Conservation (phyloP, 1,140 invertebrate genomes). For the Cepaea nemoralis region DNA sequence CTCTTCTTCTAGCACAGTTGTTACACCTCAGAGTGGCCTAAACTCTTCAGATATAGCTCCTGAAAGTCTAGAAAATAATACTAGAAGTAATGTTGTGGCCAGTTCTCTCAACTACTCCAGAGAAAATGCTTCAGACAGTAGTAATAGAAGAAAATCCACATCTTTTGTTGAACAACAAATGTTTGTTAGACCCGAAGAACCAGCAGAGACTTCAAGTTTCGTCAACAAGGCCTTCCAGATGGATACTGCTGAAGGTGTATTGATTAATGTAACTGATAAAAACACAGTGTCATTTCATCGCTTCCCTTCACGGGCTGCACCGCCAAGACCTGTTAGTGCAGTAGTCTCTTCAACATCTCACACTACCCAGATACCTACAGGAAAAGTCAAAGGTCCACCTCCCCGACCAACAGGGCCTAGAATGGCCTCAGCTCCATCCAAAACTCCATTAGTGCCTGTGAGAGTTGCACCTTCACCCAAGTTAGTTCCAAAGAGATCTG, state of each 20-base stretch:
- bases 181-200: not conserved
- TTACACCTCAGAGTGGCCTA: not conserved
- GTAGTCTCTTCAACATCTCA: not conserved
- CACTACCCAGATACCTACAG: too few relatives aligned
- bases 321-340: slow-evolving; percentile 42
- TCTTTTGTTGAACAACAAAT: slow-evolving; percentile 10
- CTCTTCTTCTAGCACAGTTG: not conserved
- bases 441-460: slow-evolving; percentile 32
- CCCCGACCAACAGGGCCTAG: slow-evolving; percentile 58
- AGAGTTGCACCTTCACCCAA: slow-evolving; percentile 13
- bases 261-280: slow-evolving; percentile 11
- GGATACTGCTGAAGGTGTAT: slow-evolving; percentile 30
- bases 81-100: not conserved
- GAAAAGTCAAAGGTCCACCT: slow-evolving; percentile 52
- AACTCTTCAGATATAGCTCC: not conserved
- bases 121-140: not conserved
- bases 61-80: not conserved
- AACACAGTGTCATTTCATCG: not conserved
- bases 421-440: slow-evolving; percentile 46
- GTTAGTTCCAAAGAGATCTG: slow-evolving; percentile 50
- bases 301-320: slow-evolving; percentile 49
- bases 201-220: slow-evolving; percentile 27
- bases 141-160: slow-evolving; percentile 15
- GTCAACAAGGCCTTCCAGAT: slow-evolving; percentile 38
- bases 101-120: not conserved